These are phyloP conservation scores for Oreocharis arfaki DNA, from an alignment of 2,113 vertebrate genomes.

Conservation along the genomic window DNA sequence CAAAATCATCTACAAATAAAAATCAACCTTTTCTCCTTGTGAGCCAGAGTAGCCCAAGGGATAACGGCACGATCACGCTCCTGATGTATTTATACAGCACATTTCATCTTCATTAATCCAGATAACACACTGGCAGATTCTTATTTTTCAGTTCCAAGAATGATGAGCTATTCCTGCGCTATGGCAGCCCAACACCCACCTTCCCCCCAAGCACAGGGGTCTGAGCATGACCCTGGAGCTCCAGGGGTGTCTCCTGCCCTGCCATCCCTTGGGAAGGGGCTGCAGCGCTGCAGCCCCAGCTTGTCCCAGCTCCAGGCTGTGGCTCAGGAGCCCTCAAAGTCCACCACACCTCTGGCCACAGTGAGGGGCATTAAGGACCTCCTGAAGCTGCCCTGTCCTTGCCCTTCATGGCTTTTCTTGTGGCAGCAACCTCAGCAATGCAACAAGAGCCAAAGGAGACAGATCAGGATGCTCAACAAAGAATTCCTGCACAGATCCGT, in stretches of 20 bases:
- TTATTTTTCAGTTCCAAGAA: background rate
- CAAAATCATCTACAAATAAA: slow-evolving; percentile 29
- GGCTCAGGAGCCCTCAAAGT: background rate
- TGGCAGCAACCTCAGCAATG: background rate
- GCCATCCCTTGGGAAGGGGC: background rate
- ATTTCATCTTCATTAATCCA: slow-evolving; percentile 50
- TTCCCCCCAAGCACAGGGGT: rapidly evolving
- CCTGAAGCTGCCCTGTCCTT: background rate
- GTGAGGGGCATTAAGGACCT: background rate
- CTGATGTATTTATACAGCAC: slow-evolving; percentile 21
- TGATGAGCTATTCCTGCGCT: background rate
- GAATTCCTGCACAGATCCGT: background rate
- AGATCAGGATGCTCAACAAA: background rate
- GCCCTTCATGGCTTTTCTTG: background rate
- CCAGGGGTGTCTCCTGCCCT: background rate
- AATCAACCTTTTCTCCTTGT: slow-evolving; percentile 51
- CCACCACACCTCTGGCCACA: background rate
- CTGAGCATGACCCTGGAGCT: background rate
- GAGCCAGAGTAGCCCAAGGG: slow-evolving; percentile 32
- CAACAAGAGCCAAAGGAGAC: background rate
- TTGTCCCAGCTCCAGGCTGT: background rate
- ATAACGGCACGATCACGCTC: background rate
- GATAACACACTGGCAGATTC: background rate
- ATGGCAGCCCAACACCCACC: background rate
- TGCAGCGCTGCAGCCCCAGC: background rate